These are phyloP conservation scores for Pangasianodon gigas DNA, from an alignment of 2,113 vertebrate species.

Conservation along the genomic window DNA sequence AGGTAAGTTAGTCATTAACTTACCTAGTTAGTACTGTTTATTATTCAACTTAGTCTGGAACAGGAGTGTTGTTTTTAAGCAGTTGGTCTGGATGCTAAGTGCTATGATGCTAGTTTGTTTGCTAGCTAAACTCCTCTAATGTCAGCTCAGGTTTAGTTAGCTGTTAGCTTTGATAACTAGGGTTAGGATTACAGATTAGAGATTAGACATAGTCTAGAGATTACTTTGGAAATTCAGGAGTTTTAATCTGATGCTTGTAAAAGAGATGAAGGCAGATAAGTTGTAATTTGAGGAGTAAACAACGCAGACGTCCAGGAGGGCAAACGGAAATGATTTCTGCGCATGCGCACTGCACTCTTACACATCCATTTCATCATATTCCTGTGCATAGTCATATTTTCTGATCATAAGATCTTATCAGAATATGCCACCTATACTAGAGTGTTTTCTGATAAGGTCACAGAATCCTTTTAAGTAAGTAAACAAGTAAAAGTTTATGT, in stretches of 20 bases:
- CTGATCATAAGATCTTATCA: neutral
- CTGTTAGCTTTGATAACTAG: neutral
- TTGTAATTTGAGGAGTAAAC: neutral
- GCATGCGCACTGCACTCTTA: neutral
- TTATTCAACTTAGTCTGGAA: neutral
- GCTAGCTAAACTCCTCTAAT: neutral
- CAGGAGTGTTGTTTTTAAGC: neutral
- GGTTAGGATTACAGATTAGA: neutral
- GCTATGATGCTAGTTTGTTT: neutral
- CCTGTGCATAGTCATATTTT: neutral
- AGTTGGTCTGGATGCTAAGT: neutral
- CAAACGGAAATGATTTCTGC: neutral
- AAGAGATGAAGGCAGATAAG: neutral
- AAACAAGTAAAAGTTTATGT: neutral
- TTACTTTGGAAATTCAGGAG: neutral
- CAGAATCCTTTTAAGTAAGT: neutral
- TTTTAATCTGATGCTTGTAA: neutral
- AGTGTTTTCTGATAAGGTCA: neutral
- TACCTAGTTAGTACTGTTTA: neutral
- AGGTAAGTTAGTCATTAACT: neutral
- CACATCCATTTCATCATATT: neutral
- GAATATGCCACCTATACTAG: neutral
- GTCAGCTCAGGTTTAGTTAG: neutral
- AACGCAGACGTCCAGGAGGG: neutral
- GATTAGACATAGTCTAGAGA: neutral